Conservation (phyloP, 2,888 invertebrate genomes). For the Caenorhabditis sp. region DNA sequence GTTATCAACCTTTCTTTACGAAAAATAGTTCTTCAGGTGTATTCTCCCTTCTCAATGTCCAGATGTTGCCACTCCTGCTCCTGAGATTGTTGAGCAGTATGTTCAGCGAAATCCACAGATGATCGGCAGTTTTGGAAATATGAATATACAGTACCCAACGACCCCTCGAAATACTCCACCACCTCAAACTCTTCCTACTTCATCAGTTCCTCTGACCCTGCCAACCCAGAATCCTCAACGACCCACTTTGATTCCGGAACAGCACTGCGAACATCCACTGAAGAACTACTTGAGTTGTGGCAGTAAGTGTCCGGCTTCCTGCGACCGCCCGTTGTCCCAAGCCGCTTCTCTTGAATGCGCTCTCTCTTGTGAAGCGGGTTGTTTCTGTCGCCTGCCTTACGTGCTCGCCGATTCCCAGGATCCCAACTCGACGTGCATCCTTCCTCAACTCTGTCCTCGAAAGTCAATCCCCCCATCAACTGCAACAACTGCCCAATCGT, state of each 20-base stretch:
- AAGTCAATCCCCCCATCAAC: slow-evolving; percentile 46
- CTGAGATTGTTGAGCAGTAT: slow-evolving; percentile 53
- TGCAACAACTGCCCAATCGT: slow-evolving; percentile 41
- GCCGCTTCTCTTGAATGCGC: slow-evolving; percentile 62
- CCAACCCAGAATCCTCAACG: slow-evolving; percentile 20
- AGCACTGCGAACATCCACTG: slow-evolving; percentile 71
- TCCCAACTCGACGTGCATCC: slow-evolving; percentile 69
- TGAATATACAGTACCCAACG: slow-evolving; percentile 44
- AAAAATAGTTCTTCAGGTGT: no score
- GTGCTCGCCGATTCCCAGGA: slow-evolving; percentile 57
- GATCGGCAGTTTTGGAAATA: slow-evolving; percentile 18
- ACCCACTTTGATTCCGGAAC: slow-evolving; percentile 51
- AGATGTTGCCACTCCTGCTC: slow-evolving; percentile 31
- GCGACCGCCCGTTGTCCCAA: slow-evolving; percentile 63
- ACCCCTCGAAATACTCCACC: slow-evolving; percentile 24
- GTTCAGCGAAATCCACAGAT: slow-evolving; percentile 51
- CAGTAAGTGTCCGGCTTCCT: slow-evolving; percentile 68
- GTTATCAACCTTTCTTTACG: neutral
- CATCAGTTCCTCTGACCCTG: neutral
- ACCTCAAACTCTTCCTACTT: slow-evolving; percentile 14
- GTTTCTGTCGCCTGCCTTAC: slow-evolving; percentile 68
- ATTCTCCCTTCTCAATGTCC: slow-evolving; percentile 72
- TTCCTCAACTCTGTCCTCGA: slow-evolving; percentile 69
- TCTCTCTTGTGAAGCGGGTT: slow-evolving; percentile 65
- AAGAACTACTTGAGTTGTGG: slow-evolving; percentile 75